Conservation (phyloP, 2,797 vertebrate species). For the Hyperoplus immaculatus region DNA sequence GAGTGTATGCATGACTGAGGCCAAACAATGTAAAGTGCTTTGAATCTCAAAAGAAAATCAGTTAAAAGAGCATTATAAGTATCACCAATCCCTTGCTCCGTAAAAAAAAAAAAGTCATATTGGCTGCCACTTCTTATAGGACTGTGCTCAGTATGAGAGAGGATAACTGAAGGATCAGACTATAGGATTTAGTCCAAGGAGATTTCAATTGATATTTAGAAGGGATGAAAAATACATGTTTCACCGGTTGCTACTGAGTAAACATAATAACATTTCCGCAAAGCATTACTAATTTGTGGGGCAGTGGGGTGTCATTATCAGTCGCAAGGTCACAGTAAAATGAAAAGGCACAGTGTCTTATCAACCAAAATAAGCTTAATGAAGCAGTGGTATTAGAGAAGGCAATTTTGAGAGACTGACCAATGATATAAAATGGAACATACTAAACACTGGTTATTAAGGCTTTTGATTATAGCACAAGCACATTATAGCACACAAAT, state of each 20-base stretch:
- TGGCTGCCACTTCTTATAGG: slow-evolving; percentile 17
- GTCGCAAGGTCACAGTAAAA: slow-evolving; percentile 52
- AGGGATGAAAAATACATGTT: slow-evolving; percentile 48
- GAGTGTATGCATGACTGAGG: too few relatives aligned
- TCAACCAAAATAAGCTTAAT: slow-evolving; percentile 35
- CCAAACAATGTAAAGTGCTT: too few relatives aligned
- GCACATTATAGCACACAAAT: background rate
- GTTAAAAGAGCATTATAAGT: too few relatives aligned
- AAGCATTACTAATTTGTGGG: slow-evolving; percentile 56
- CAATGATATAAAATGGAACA: slow-evolving; percentile 3
- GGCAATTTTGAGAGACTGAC: slow-evolving; percentile 13
- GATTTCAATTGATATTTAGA: slow-evolving; percentile 55
- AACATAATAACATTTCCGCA: slow-evolving; percentile 65
- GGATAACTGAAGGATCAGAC: slow-evolving; percentile 30
- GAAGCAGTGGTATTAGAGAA: slow-evolving; percentile 20
- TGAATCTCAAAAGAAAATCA: too few relatives aligned
- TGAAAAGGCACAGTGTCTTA: slow-evolving; percentile 40
- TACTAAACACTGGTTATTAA: background rate
- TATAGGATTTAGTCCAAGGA: slow-evolving; percentile 43
- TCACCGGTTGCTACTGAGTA: slow-evolving; percentile 26
- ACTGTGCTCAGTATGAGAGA: slow-evolving; percentile 9
- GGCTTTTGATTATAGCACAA: background rate
- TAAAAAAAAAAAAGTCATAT: slow-evolving; percentile 28
- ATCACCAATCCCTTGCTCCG: slow-evolving; percentile 10
- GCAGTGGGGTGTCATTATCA: slow-evolving; percentile 60